Evolutionary conservation across 2,888 invertebrate species (phyloP).

Genomic region (Teleogryllus oceanicus): DNA sequence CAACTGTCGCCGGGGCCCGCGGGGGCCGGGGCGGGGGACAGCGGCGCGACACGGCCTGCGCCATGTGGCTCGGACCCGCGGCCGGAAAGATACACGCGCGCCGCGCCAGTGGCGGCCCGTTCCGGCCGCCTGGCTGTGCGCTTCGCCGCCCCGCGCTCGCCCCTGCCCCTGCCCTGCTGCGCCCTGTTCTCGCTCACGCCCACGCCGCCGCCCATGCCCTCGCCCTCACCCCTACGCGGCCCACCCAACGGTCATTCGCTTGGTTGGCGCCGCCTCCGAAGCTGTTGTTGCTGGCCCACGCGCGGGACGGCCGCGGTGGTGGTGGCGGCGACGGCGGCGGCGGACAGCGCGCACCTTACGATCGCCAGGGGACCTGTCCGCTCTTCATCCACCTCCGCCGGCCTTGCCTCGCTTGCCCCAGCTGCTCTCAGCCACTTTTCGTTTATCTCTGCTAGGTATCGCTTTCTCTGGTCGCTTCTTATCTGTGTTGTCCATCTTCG

Average conservation of each 20-base stretch:
- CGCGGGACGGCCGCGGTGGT: neutral
- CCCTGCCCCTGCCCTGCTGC: neutral
- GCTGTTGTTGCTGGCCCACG: neutral
- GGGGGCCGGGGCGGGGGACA: neutral
- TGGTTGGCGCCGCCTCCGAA: neutral
- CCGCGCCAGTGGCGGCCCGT: slow-evolving; percentile 18
- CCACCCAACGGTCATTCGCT: neutral
- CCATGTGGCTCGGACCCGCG: slow-evolving; percentile 8
- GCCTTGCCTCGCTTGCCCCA: no score
- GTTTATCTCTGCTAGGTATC: no score
- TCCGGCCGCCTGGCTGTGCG: neutral
- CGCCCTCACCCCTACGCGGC: neutral
- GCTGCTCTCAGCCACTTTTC: no score
- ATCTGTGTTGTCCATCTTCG: no score
- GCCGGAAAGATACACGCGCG: slow-evolving; percentile 18
- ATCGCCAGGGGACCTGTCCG: no score
- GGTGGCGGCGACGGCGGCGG: no score
- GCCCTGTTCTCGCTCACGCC: neutral
- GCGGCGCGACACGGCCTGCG: slow-evolving; percentile 6
- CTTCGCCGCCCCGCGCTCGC: neutral
- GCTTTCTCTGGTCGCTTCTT: no score
- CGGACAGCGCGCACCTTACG: no score
- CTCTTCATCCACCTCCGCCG: no score
- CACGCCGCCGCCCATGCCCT: neutral
- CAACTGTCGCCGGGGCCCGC: neutral